Conservation (phyloP, 2,113 vertebrate species). For the Labrus mixtus region DNA sequence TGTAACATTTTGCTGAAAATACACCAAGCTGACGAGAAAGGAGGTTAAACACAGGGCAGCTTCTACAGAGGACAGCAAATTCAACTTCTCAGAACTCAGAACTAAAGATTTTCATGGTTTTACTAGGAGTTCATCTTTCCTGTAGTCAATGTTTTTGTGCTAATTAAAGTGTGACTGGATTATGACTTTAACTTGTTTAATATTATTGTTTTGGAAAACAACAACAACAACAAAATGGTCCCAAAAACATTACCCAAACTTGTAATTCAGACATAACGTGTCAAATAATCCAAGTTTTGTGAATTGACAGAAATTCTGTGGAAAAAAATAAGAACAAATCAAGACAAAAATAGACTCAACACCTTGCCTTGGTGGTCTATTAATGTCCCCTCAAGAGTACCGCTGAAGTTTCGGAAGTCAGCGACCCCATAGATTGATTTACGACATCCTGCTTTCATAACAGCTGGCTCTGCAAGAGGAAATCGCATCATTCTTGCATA, state of each 20-base stretch:
- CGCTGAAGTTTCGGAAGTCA: conserved; percentile 13
- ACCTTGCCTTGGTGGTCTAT: conserved; percentile 1
- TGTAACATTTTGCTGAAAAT: conserved; percentile 60
- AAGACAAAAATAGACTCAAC: not conserved
- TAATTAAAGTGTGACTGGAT: not conserved
- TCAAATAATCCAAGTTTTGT: too few relatives aligned
- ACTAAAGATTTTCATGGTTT: not conserved
- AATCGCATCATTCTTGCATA: conserved; percentile 57
- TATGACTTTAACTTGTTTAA: too few relatives aligned
- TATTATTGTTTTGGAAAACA: too few relatives aligned
- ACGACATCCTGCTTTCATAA: conserved; percentile 64
- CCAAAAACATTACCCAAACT: too few relatives aligned
- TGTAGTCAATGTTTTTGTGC: not conserved
- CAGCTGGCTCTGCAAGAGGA: conserved; percentile 49
- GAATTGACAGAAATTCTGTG: too few relatives aligned
- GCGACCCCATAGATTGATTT: conserved; percentile 42
- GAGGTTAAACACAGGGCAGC: conserved; percentile 65
- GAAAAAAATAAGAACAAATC: too few relatives aligned
- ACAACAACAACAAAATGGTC: too few relatives aligned
- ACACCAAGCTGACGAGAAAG: conserved; percentile 63
- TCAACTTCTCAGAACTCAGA: conserved; percentile 23
- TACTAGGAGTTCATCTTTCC: not conserved
- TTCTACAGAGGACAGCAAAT: conserved; percentile 20
- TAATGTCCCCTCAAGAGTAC: not conserved
- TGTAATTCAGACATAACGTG: too few relatives aligned